A percentile compares a stretch with the other conserved stretches of the same genome.
phyloP scores from a whole-genome alignment of 2,888 invertebrate species.

The Metallyticus violacea region DNA sequence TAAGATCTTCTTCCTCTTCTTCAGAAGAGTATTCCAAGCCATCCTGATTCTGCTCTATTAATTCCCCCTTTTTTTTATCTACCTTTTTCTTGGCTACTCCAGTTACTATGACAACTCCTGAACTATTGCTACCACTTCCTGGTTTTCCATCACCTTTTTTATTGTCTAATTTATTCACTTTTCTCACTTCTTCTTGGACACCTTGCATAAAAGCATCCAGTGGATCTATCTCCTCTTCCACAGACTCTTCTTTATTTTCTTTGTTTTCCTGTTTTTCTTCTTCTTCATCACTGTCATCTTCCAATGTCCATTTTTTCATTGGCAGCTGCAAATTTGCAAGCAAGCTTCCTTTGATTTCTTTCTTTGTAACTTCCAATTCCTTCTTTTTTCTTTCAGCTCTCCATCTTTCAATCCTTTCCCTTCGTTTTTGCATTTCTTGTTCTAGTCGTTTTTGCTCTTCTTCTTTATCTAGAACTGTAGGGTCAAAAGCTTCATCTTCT shows the following conservation, averaged over 20 bases:
- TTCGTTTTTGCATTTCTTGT: constrained; percentile 91
- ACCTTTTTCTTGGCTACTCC: constrained; percentile 80
- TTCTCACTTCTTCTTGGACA: constrained; percentile 76
- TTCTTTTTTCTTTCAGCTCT: constrained; percentile 88
- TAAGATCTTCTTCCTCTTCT: constrained; percentile 92
- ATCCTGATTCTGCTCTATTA: constrained; percentile 99
- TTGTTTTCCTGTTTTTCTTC: constrained; percentile 49
- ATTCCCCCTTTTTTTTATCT: constrained; percentile 85
- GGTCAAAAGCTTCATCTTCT: constrained; percentile 63
- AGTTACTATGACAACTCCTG: constrained; percentile 69
- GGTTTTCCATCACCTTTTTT: constrained; percentile 42
- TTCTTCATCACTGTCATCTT: constrained; percentile 94
- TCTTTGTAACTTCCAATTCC: constrained; percentile 75
- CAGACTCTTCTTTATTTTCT: constrained; percentile 43
- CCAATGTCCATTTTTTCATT: constrained; percentile 88
- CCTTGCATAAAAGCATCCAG: constrained; percentile 95
- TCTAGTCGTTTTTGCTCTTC: constrained; percentile 88
- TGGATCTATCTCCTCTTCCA: constrained; percentile 86
- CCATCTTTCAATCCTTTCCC: constrained; percentile 96
- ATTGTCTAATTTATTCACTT: constrained; percentile 71
- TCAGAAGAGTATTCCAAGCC: constrained; percentile 95
- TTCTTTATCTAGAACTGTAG: constrained; percentile 76
- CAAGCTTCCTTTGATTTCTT: constrained; percentile 65
- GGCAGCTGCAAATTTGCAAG: constrained; percentile 59
- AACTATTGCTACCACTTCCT: constrained; percentile 21